A percentile compares a stretch with the other conserved stretches of the same genome.
phyloP scores from a whole-genome alignment of 1,140 invertebrate genomes.

The Achatina immaculata region DNA sequence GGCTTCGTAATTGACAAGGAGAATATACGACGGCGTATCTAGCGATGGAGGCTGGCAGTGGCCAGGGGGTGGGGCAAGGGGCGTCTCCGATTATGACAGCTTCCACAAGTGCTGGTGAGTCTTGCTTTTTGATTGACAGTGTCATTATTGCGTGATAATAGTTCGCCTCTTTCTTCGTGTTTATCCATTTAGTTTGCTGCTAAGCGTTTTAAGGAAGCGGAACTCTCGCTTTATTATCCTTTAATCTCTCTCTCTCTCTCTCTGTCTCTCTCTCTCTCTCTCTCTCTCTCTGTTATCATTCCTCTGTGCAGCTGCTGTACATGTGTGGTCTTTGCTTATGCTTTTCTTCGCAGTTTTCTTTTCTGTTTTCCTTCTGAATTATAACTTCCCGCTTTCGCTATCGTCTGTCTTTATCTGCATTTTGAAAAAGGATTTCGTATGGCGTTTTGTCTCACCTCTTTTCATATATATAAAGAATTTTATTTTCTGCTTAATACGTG shows the following conservation, averaged over 20 bases:
- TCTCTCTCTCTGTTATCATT: neutral
- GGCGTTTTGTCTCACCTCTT: too few species aligned
- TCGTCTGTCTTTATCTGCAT: too few species aligned
- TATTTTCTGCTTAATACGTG: too few species aligned
- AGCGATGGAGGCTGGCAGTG: slow-evolving; percentile 17
- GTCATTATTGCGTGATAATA: neutral
- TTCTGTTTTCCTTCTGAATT: too few species aligned
- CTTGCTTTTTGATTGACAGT: neutral
- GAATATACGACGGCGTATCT: neutral
- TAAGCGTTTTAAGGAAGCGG: neutral
- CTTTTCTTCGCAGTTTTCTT: too few species aligned
- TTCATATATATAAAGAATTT: too few species aligned
- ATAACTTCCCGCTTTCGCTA: too few species aligned
- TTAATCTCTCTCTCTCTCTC: neutral
- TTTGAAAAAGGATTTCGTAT: too few species aligned
- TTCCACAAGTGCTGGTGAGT: slow-evolving; percentile 19
- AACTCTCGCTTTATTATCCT: too few species aligned
- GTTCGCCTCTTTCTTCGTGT: neutral
- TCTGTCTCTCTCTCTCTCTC: neutral
- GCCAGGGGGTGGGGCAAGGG: slow-evolving; percentile 19
- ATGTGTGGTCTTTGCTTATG: too few species aligned
- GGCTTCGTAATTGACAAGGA: neutral
- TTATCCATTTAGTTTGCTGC: neutral
- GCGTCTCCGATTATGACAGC: slow-evolving; percentile 6
- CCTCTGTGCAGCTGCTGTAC: too few species aligned